Evolutionary conservation across 2,888 invertebrate species (phyloP), one percentile per base, ranked within the genome.

Genomic region (Dermolepida albohirtum): DNA sequence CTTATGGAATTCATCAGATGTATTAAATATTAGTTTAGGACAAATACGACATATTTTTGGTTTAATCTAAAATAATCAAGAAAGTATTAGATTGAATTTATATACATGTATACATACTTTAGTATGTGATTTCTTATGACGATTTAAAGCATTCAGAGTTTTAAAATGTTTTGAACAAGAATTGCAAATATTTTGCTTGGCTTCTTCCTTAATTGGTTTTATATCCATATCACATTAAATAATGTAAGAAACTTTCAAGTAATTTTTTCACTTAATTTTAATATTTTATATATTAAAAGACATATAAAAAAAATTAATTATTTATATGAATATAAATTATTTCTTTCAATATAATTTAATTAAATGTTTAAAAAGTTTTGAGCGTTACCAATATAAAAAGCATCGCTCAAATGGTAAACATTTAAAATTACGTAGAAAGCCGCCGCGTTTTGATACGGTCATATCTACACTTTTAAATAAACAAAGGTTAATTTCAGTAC

Each of bases 1-100:
- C 0, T 77, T 72, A 2, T 83, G 75, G 71, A 82, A 83, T 40
- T 81, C 82, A 16, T 77, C 75, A 62, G 82, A 79, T 34, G 76
- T 78, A 14, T 75, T 71, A 68, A 85, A 85, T 5, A 59, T 66
- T 16, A 70, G 59, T 40, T 75, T 70, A 6, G 73, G 72, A 54
- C 79, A 79, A 27, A 76, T 66, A 68, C 73, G 74, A 50, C 78
- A 79, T 55, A 68, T 65, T 50, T 44, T 66, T 34, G 7, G 55
- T 1, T 55, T 14, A 12, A 34, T 54, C 47, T 54, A 34, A 43
- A 66, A 44, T 55, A 47, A 17, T 16, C 14, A n/a, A n/a, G n/a
- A 16, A 39, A 39, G 10, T 10, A 22, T 34, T 29, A 2, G 5
- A 14, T 11, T 40, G 1, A n/a, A 1, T 29, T 16, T 43, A 40